Percentiles rank a stretch among this genome's conserved stretches.
These are phyloP conservation scores for Macrotrachela quadricornifera DNA, from an alignment of 1,140 invertebrate species.

Conservation along the genomic window DNA sequence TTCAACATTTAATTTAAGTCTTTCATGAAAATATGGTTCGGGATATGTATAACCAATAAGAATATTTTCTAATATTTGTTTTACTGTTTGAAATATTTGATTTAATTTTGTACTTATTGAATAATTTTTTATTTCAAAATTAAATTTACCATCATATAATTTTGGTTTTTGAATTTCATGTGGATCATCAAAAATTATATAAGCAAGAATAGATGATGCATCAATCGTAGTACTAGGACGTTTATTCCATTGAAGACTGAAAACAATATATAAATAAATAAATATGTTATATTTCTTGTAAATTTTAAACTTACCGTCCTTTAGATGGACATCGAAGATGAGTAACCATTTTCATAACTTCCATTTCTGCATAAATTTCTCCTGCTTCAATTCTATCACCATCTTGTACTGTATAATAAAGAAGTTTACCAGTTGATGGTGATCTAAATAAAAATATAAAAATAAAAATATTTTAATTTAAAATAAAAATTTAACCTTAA, in stretches of 20 bases:
- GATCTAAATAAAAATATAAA: too few relatives aligned
- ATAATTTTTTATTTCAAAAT: neutral
- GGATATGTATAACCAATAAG: conserved; percentile 64
- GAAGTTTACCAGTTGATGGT: conserved; percentile 82
- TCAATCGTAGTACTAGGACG: conserved; percentile 83
- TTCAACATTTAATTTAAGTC: conserved; percentile 62
- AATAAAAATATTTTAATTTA: too few relatives aligned
- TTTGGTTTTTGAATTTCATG: conserved; percentile 46
- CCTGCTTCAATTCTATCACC: conserved; percentile 70
- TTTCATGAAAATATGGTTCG: conserved; percentile 65
- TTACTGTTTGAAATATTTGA: conserved; percentile 59
- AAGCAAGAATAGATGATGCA: conserved; percentile 65
- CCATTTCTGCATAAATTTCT: conserved; percentile 85
- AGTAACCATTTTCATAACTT: conserved; percentile 99
- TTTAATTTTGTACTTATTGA: conserved; percentile 54
- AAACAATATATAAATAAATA: too few relatives aligned
- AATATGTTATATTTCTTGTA: neutral
- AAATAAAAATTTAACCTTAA: too few relatives aligned
- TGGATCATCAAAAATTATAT: conserved; percentile 71
- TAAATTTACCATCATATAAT: conserved; percentile 45
- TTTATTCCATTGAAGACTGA: conserved; percentile 55
- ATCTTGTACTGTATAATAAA: conserved; percentile 74
- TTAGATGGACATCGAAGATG: conserved; percentile 42
- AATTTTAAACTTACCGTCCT: conserved; percentile 39
- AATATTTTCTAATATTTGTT: conserved; percentile 57